These are phyloP conservation scores for Campylomormyrus tamandua DNA, from an alignment of 2,113 vertebrate genomes.

Conservation along the genomic window DNA sequence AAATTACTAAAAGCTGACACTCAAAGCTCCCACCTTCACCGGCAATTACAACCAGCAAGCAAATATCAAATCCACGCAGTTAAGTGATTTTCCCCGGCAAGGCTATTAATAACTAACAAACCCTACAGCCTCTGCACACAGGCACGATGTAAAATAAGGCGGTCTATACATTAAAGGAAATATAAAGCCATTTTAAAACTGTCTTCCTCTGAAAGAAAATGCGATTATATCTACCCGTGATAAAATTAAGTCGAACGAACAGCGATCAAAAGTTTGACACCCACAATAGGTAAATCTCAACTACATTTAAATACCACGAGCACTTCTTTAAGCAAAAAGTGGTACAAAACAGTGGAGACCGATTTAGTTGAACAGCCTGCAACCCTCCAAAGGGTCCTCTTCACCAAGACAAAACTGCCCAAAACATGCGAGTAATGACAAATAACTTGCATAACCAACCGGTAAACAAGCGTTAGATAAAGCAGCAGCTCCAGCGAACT, in stretches of 20 bases:
- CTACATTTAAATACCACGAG: neutral
- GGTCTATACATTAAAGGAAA: neutral
- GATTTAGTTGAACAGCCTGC: neutral
- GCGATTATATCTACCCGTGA: neutral
- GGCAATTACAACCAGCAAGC: neutral
- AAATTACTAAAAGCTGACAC: neutral
- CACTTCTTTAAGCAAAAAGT: neutral
- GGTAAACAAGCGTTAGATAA: neutral
- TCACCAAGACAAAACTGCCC: neutral
- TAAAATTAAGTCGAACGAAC: neutral
- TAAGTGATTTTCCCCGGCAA: neutral
- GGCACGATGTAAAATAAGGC: neutral
- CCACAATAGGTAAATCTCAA: neutral
- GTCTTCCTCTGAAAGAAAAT: neutral
- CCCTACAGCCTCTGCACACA: neutral
- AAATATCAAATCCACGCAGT: neutral
- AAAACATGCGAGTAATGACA: neutral
- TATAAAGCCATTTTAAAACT: neutral
- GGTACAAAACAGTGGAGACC: neutral
- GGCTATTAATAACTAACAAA: neutral
- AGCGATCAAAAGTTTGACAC: neutral
- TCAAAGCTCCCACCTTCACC: neutral
- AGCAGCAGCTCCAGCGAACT: neutral
- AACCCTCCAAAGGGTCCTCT: neutral
- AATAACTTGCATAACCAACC: neutral